Conservation (phyloP, 1,140 invertebrate genomes). For the Neodiprion fabricii region DNA sequence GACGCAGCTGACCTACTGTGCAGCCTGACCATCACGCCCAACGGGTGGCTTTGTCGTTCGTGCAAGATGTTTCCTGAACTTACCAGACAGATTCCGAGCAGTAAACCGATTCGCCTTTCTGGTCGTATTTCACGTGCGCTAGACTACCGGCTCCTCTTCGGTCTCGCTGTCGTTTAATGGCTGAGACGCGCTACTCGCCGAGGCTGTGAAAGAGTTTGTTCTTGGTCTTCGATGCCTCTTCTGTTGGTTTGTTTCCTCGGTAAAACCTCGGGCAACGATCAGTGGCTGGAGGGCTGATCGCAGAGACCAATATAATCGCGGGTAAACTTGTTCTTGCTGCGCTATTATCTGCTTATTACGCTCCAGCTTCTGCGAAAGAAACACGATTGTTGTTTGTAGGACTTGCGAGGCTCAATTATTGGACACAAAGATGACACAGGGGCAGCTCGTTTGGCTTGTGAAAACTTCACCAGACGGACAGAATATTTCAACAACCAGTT, state of each 20-base stretch:
- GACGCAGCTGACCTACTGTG: too few relatives aligned
- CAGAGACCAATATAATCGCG: constrained; percentile 73
- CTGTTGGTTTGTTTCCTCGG: constrained; percentile 20
- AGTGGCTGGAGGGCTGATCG: constrained; percentile 74
- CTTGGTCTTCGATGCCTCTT: constrained; percentile 39
- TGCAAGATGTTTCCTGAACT: not conserved
- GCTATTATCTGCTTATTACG: constrained; percentile 74
- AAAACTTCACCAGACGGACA: too few relatives aligned
- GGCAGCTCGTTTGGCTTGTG: not conserved
- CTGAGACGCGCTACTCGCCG: constrained; percentile 27
- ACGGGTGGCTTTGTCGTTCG: too few relatives aligned
- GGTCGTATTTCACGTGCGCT: not conserved
- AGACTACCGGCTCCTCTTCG: constrained; percentile 56
- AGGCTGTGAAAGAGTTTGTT: constrained; percentile 41
- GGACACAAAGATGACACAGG: constrained; percentile 12
- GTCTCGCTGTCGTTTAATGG: constrained; percentile 51
- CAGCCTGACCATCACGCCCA: too few relatives aligned
- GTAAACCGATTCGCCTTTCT: not conserved
- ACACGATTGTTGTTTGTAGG: not conserved
- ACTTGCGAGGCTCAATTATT: not conserved
- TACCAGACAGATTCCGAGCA: not conserved
- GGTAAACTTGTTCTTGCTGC: constrained; percentile 79
- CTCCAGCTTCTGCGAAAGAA: constrained; percentile 66
- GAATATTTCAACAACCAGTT: too few relatives aligned
- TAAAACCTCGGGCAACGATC: constrained; percentile 57